These are phyloP conservation scores for Picathartes gymnocephalus DNA, from an alignment of 2,113 vertebrate species.

Conservation along the genomic window DNA sequence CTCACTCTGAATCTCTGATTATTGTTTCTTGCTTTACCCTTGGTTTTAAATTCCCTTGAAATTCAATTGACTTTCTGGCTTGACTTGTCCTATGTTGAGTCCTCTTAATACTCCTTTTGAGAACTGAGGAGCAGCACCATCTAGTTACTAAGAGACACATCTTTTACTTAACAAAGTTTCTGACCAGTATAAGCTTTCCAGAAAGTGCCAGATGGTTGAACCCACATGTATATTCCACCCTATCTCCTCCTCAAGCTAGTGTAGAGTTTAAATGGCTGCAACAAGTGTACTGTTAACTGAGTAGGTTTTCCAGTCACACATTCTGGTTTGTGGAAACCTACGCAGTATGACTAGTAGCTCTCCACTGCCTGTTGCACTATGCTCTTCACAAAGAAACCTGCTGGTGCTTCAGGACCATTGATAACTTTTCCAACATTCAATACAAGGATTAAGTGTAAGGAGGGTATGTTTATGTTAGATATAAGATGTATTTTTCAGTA, in stretches of 20 bases:
- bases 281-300: background rate
- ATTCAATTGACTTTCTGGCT: background rate
- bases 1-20: background rate
- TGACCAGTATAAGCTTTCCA: background rate
- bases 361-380: background rate
- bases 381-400: background rate
- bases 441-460: background rate
- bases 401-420: background rate
- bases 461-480: background rate
- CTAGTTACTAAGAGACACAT: background rate
- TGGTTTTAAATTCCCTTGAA: background rate
- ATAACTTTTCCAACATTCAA: background rate
- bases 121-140: background rate
- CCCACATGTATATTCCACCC: accelerated
- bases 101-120: background rate
- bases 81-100: background rate
- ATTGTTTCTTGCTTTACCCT: background rate
- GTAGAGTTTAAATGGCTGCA: background rate
- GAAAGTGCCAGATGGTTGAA: background rate
- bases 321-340: background rate
- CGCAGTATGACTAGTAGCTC: background rate
- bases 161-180: background rate
- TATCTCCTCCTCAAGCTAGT: background rate
- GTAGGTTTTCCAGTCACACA: background rate
- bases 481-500: background rate